phyloP scores from a whole-genome alignment of 1,140 invertebrate genomes.

The Caenorhabditis latens region DNA sequence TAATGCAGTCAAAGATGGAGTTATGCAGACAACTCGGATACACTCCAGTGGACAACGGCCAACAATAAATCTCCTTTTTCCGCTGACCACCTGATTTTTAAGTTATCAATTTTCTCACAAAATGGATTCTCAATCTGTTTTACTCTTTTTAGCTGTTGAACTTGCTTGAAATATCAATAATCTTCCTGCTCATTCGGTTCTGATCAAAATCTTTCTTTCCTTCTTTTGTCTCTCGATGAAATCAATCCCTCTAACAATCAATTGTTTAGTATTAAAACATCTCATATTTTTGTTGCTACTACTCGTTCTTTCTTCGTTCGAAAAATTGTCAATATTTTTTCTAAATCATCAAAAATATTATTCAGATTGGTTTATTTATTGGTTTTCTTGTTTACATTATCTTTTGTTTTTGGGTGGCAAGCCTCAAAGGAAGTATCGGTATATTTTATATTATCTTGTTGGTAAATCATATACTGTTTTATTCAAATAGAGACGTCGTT shows the following conservation, averaged over 20 bases:
- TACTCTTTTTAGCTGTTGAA: not conserved
- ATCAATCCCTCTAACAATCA: not conserved
- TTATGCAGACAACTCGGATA: slow-evolving; percentile 5
- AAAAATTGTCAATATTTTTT: slow-evolving; percentile 24
- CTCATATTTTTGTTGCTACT: not conserved
- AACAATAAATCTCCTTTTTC: no score
- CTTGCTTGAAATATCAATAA: no score
- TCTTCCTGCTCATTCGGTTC: slow-evolving; percentile 12
- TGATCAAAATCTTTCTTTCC: not conserved
- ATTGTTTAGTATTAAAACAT: slow-evolving; percentile 12
- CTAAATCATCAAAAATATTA: not conserved
- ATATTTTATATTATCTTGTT: no score
- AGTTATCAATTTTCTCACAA: no score
- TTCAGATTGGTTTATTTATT: not conserved
- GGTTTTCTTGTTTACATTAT: no score
- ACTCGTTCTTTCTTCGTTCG: not conserved
- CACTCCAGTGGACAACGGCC: no score
- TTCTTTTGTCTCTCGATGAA: not conserved
- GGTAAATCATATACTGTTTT: no score
- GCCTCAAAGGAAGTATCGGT: no score
- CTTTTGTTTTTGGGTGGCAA: no score
- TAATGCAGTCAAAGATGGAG: not conserved
- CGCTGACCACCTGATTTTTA: no score
- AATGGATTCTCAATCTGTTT: no score
- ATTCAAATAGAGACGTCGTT: no score